Conservation (phyloP, 2,888 invertebrate genomes). For the Ommatoiulus sabulosus region DNA sequence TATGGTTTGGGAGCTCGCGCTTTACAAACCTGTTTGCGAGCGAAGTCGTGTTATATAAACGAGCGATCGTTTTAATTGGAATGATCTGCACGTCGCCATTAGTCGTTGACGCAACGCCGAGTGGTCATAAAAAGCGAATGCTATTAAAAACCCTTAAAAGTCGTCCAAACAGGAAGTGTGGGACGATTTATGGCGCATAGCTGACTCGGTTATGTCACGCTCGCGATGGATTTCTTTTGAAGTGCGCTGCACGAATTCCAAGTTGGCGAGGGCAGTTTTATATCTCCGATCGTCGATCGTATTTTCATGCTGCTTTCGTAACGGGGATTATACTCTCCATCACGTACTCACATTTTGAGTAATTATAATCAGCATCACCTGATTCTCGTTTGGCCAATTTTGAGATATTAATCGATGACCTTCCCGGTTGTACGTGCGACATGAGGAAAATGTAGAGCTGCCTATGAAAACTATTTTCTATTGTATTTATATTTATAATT, state of each 20-base stretch:
- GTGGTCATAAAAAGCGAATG: neutral
- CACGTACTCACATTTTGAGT: neutral
- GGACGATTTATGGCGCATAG: slow-evolving; percentile 4
- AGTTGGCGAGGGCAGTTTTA: no score
- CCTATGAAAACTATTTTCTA: neutral
- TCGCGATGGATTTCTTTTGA: neutral
- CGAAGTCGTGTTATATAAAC: neutral
- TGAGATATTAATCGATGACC: neutral
- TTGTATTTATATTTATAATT: neutral
- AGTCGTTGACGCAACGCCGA: slow-evolving; percentile 13
- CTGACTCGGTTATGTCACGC: slow-evolving; percentile 14
- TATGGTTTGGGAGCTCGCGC: neutral
- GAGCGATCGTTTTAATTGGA: slow-evolving; percentile 33
- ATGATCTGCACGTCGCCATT: slow-evolving; percentile 16
- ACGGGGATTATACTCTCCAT: neutral
- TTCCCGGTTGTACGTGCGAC: neutral
- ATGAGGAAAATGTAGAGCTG: neutral
- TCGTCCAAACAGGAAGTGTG: slow-evolving; percentile 50
- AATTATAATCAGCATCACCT: neutral
- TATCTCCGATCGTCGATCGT: no score
- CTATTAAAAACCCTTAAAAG: slow-evolving; percentile 47
- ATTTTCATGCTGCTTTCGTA: neutral
- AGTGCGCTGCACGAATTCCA: neutral
- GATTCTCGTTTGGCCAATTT: neutral
- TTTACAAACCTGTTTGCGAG: neutral